A percentile compares a stretch with the other conserved stretches of the same genome.
These are phyloP conservation scores for Lonchura striata DNA, from an alignment of 2,113 vertebrate genomes.

Conservation along the genomic window DNA sequence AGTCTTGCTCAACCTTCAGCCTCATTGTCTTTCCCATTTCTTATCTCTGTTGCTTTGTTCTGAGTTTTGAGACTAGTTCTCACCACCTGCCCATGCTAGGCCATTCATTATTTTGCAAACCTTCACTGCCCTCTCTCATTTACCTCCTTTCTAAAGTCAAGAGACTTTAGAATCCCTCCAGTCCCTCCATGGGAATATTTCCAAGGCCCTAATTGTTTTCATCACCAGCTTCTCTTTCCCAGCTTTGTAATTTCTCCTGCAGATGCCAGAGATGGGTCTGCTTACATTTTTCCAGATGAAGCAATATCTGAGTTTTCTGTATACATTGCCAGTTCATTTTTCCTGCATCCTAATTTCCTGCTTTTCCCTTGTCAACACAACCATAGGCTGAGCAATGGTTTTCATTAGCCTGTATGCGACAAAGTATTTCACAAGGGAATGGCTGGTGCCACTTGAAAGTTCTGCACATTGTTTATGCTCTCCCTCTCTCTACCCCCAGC, in stretches of 20 bases:
- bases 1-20: background rate
- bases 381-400: slow-evolving; percentile 16
- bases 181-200: background rate
- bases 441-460: background rate
- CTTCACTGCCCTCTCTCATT: background rate
- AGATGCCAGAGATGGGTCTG: slow-evolving; percentile 33
- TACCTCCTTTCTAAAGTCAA: background rate
- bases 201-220: slow-evolving; percentile 14
- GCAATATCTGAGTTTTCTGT: background rate
- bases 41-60: background rate
- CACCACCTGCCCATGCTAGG: background rate
- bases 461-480: background rate
- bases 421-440: background rate
- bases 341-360: background rate
- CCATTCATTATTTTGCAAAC: background rate
- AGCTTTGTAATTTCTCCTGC: slow-evolving; percentile 26
- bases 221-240: slow-evolving; percentile 13
- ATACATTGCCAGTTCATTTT: background rate
- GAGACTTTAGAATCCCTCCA: background rate
- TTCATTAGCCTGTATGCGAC: background rate
- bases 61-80: background rate
- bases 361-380: slow-evolving; percentile 13
- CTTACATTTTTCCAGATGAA: slow-evolving; percentile 18
- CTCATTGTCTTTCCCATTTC: background rate
- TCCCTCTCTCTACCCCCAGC: background rate